Evolutionary conservation across 2,888 invertebrate species (phyloP), one percentile per base, ranked within the genome.

Genomic region (Cylindroiulus punctatus): DNA sequence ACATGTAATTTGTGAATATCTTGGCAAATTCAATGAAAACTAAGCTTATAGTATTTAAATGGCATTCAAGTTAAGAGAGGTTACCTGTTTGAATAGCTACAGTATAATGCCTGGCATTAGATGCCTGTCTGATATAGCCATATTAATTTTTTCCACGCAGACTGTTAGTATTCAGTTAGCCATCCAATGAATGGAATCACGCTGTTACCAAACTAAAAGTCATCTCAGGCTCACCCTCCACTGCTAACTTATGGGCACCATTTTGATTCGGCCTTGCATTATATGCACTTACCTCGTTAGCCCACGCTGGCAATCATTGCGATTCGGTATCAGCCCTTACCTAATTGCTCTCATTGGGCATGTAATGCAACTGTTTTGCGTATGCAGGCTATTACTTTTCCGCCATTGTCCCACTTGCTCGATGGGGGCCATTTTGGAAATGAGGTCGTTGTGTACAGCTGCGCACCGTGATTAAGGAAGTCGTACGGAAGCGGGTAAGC

Each of bases 201-300:
- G n/a, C n/a, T n/a, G n/a, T n/a, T n/a, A n/a, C n/a, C n/a, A n/a
- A n/a, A n/a, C n/a, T n/a, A n/a, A n/a, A n/a, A n/a, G n/a, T n/a
- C n/a, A n/a, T n/a, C n/a, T n/a, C n/a, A n/a, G n/a, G n/a, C n/a
- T n/a, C n/a, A n/a, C n/a, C n/a, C n/a, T n/a, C n/a, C n/a, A n/a
- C n/a, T 57, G n/a, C n/a, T 57, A 5, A 26, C 22, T 65, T 65
- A 26, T 26, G 7, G 65, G 0, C 65, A 10, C 22, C 57, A 57
- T 57, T 57, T 65, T n/a, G n/a, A n/a, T n/a, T n/a, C n/a, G n/a
- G n/a, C n/a, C n/a, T n/a, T n/a, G n/a, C n/a, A n/a, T n/a, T n/a
- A n/a, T n/a, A n/a, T n/a, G 65, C n/a, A 65, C n/a, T 65, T 65
- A 65, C 0, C 65, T 65, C 65, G 65, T 65, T 65, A 65, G n/a